Base-by-base conservation (phyloP, 2,888 invertebrate species). In the Ctena decussata region DNA sequence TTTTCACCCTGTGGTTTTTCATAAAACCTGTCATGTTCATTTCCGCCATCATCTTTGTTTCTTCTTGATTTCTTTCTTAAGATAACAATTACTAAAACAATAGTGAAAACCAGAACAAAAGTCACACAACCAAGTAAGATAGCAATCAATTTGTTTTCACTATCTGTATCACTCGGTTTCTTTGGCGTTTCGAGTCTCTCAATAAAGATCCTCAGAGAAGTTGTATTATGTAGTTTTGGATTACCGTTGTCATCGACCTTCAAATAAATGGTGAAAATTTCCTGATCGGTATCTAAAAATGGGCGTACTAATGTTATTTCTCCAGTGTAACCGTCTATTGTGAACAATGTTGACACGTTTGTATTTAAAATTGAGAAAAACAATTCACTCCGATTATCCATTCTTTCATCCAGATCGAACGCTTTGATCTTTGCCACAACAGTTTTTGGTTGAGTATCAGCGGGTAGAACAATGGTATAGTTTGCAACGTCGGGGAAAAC, bases 401-500 rank as follows among this genome's bases (percentile, higher is more conserved):
- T 32, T 24, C 87, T 89, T 49, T 84, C 84, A 77, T 92, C 91
- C 11, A 83, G 75, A 80, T 92, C 91, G 41, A 73, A 80, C 15
- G 91, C 91, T 35, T 75, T 76, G 35, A 92, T 86, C 70, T 85
- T 87, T 0, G 90, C 78, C 21, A 90, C 83, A 24, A 89, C 83
- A 41, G 85, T 76, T 21, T 84, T 78, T 32, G 86, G 86, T 46
- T 76, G 53, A 32, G 85, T 69, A 37, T 86, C 91, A 60, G 87
- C 90, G 46, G 89, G 82, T 6, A 93, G 87, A 32, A 87, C 88
- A 53, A 93, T 83, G 0, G 90, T 90, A 53, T 90, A 83, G 74
- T 94, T 93, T 8, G 89, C 91, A 0, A 80, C 82, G 76, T 90
- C 93, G 11, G 94, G 93, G 80, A 92, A 92, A 5, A 90, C 75